A percentile compares a stretch with the other conserved stretches of the same genome.
Evolutionary conservation across 2,113 vertebrate species (phyloP).

Genomic region (Cynoglossus semilaevis): DNA sequence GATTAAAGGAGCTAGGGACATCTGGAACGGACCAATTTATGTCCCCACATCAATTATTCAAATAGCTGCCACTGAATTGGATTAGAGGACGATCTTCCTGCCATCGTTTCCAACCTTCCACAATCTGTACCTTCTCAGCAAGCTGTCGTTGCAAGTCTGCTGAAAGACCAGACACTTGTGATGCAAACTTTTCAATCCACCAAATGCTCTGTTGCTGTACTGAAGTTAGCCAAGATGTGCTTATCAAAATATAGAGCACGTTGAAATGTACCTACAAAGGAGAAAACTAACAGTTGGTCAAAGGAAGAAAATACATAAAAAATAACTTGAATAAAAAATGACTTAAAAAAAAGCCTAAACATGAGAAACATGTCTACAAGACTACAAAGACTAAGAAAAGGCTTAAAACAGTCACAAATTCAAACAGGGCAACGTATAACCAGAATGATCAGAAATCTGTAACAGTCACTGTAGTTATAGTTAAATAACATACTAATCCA

Average conservation of each 20-base stretch:
- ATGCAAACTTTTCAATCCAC: constrained; percentile 37
- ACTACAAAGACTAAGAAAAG: too few relatives aligned
- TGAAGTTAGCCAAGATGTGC: constrained; percentile 3
- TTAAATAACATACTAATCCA: too few relatives aligned
- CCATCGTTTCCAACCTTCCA: constrained; percentile 40
- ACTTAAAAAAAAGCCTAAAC: too few relatives aligned
- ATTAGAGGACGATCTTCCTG: constrained; percentile 62
- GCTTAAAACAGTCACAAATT: too few relatives aligned
- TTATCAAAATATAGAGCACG: background rate
- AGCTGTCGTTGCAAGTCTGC: constrained; percentile 43
- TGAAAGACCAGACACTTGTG: constrained; percentile 26
- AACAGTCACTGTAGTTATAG: too few relatives aligned
- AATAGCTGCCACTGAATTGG: constrained; percentile 63
- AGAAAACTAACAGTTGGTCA: too few relatives aligned
- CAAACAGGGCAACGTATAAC: too few relatives aligned
- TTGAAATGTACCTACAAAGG: too few relatives aligned
- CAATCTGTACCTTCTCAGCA: constrained; percentile 61
- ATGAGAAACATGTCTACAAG: too few relatives aligned
- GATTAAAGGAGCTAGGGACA: constrained; percentile 72
- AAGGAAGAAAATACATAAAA: too few relatives aligned
- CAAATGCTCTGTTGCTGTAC: constrained; percentile 10
- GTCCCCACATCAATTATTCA: constrained; percentile 74
- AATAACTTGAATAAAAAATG: too few relatives aligned
- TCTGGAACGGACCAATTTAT: constrained; percentile 72
- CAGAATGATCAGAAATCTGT: too few relatives aligned